These are phyloP conservation scores for Chrysochloris asiatica DNA, from an alignment of 2,113 vertebrate species.

Conservation along the genomic window DNA sequence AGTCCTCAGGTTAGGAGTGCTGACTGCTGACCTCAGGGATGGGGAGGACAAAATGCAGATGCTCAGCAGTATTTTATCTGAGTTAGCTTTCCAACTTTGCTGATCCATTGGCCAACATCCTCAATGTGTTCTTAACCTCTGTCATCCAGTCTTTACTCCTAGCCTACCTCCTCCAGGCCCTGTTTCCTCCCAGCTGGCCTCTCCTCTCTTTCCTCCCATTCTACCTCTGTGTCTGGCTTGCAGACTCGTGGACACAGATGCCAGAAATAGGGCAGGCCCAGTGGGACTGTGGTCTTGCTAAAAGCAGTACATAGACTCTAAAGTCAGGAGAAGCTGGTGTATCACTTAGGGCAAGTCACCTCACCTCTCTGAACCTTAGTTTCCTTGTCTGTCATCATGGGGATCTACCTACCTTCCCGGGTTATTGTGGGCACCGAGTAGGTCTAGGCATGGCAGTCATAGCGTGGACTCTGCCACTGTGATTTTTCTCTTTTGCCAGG, in stretches of 20 bases:
- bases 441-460: neutral
- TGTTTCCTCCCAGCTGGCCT: neutral
- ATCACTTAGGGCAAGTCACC: neutral
- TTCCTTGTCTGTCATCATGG: neutral
- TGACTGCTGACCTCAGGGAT: neutral
- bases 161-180: neutral
- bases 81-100: slow-evolving; percentile 25
- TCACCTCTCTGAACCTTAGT: neutral
- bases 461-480: rapidly evolving
- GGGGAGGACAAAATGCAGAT: neutral
- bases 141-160: neutral
- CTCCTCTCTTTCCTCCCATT: neutral
- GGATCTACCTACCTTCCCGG: neutral
- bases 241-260: neutral
- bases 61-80: neutral
- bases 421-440: neutral
- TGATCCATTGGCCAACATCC: neutral
- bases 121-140: neutral
- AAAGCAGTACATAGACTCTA: neutral
- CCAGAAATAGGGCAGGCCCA: neutral
- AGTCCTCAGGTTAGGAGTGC: neutral
- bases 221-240: neutral
- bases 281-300: neutral
- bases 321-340: neutral
- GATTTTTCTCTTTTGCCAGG: neutral